Conservation (phyloP, 2,797 vertebrate genomes). For the Chiloscyllium punctatum region DNA sequence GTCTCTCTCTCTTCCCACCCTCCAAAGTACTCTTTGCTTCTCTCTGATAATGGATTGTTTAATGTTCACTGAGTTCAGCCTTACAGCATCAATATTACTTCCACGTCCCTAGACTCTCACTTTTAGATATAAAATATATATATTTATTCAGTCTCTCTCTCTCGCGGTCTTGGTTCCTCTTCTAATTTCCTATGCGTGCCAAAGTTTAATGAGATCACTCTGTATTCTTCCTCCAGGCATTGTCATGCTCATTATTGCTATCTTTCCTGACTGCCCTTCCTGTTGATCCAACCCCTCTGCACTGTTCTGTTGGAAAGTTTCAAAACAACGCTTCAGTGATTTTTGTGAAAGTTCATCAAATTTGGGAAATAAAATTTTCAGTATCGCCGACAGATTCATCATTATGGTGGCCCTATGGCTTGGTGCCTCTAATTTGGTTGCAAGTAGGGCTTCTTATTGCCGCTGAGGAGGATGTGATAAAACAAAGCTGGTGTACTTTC, state of each 20-base stretch:
- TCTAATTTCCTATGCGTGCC: not conserved
- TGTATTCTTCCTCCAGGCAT: not conserved
- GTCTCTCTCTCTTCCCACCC: not conserved
- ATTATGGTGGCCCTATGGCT: not conserved
- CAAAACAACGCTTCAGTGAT: not conserved
- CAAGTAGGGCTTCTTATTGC: not conserved
- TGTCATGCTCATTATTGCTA: not conserved
- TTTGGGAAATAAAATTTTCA: not conserved
- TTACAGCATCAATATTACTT: not conserved
- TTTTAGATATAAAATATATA: not conserved
- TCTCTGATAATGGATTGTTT: not conserved
- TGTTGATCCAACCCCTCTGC: not conserved
- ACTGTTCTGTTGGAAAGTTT: not conserved
- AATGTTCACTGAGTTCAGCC: not conserved
- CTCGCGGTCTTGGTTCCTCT: not conserved
- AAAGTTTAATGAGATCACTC: conserved; percentile 11
- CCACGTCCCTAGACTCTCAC: not conserved
- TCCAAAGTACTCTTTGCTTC: not conserved
- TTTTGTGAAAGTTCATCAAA: not conserved
- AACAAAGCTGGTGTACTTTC: not conserved
- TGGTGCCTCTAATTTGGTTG: not conserved
- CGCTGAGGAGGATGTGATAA: not conserved
- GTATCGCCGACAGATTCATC: not conserved
- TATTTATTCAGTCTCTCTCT: not conserved
- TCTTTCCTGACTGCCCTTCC: not conserved